Evolutionary conservation across 2,113 vertebrate genomes (phyloP), one percentile per base, ranked within the genome.

Genomic region (Entomyzon cyanotis): DNA sequence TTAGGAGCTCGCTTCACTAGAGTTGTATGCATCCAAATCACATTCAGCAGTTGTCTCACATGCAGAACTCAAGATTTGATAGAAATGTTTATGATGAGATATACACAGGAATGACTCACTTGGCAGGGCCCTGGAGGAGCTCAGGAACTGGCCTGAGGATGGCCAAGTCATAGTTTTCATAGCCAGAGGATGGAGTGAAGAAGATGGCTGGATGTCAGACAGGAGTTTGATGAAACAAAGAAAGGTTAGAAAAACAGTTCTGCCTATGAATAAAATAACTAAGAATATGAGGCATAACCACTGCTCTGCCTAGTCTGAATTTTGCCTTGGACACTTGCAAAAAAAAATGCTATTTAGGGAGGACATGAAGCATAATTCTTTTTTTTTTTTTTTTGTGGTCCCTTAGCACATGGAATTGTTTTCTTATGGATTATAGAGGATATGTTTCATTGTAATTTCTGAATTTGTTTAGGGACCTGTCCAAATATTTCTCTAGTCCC

Each of bases 151-250:
- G 20, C 5, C 23, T 73, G 41, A 18, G 59, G 12, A 35, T 49
- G 33, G 12, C 4, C 0, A 0, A 74, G 24, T 64, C 52, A 55
- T 2, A 64, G 20, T 5, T 50, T 62, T 50, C 5, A 2, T 14
- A 60, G 44, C 14, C 68, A 50, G 25, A 28, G 15, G 21, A 68
- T 14, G 6, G 23, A 56, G 19, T 11, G 7, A 87, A 58, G 31
- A 74, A 21, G 53, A 11, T 0, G 0, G 7, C 3, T 67, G 10
- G 30, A 56, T 82, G 76, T 76, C 69, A 62, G 56, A 86, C 25
- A 8, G 13, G 10, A 56, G 12, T 37, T 84, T 41, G 42, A 49
- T 75, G 27, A 62, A 39, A 53, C 5, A 11, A 52, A 31, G 23
- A 70, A 47, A 28, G 3, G 5, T 33, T 52, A 71, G 33, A 87